A percentile compares a stretch with the other conserved stretches of the same genome.
These are phyloP conservation scores for Actenoides hombroni DNA, from an alignment of 2,113 vertebrate genomes.

Conservation along the genomic window DNA sequence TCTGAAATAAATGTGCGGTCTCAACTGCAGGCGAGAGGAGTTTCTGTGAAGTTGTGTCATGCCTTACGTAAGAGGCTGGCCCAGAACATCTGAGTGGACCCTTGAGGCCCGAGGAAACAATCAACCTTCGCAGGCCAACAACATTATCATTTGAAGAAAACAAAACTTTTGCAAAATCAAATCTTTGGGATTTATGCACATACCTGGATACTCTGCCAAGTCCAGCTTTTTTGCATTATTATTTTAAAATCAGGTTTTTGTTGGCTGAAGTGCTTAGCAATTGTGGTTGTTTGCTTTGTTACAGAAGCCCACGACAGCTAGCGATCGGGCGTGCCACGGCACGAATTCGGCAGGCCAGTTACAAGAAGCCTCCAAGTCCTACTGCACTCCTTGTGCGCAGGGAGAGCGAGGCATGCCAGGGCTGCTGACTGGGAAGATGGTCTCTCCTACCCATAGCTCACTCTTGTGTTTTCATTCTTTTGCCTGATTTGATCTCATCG, in stretches of 20 bases:
- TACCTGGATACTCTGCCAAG: neutral
- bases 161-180: neutral
- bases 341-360: neutral
- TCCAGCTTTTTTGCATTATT: neutral
- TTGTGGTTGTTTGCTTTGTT: neutral
- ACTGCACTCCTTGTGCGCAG: neutral
- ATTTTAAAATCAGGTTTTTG: neutral
- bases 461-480: neutral
- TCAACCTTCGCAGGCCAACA: neutral
- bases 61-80: neutral
- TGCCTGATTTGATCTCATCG: neutral
- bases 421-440: neutral
- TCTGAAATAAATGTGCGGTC: neutral
- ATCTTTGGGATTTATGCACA: neutral
- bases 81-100: neutral
- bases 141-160: neutral
- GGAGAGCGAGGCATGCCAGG: neutral
- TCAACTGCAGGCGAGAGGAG: neutral
- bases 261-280: neutral
- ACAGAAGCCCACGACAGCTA: neutral
- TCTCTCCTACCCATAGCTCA: neutral
- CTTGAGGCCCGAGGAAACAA: neutral
- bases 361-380: neutral
- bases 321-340: neutral
- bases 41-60: neutral